phyloP scores from a whole-genome alignment of 2,113 vertebrate species.

The Halcyon senegalensis region DNA sequence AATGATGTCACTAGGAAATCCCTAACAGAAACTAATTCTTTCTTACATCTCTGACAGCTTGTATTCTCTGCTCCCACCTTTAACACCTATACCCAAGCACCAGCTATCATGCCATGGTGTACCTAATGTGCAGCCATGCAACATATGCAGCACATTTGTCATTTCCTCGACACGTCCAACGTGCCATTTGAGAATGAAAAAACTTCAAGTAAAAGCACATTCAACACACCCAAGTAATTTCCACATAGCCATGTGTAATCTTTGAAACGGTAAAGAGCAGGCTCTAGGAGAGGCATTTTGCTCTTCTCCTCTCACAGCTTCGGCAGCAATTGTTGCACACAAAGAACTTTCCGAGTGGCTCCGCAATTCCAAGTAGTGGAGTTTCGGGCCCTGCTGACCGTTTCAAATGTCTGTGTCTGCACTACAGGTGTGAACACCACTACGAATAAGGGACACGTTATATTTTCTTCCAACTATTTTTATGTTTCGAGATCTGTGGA shows the following conservation, averaged over 20 bases:
- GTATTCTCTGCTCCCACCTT: neutral
- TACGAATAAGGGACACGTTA: fast-evolving
- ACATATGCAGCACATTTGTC: neutral
- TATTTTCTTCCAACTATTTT: neutral
- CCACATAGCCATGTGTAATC: neutral
- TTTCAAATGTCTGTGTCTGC: neutral
- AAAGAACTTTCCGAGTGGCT: constrained; percentile 62
- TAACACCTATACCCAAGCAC: neutral
- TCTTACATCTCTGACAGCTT: neutral
- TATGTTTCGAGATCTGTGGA: neutral
- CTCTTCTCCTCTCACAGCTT: constrained; percentile 1
- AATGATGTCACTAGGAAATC: constrained; percentile 39
- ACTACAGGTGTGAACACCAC: too few species aligned
- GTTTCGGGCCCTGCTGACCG: neutral
- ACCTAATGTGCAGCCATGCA: neutral
- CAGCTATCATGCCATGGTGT: neutral
- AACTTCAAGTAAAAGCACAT: constrained; percentile 34
- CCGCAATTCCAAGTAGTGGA: neutral
- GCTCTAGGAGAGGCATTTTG: neutral
- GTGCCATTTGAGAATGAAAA: neutral
- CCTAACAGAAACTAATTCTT: constrained; percentile 44
- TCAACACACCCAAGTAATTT: neutral
- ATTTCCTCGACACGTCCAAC: fast-evolving
- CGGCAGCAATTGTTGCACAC: constrained; percentile 59
- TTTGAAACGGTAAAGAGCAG: neutral